A percentile compares a stretch with the other conserved stretches of the same genome.
Conservation (phyloP, 2,888 invertebrate species). For the Colostygia pectinataria region DNA sequence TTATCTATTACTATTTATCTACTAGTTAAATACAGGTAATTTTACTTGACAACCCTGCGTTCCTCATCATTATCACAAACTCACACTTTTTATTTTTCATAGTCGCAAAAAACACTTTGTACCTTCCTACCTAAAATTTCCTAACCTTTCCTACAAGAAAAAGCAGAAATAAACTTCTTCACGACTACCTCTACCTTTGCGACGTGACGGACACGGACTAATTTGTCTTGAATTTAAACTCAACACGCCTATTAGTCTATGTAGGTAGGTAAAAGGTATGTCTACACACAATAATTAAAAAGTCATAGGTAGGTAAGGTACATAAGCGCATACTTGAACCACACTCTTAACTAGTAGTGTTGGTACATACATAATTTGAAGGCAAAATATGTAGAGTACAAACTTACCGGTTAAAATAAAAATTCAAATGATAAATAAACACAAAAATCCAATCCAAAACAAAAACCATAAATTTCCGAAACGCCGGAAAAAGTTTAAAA, state of each 20-base stretch:
- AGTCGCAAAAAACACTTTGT: too few relatives aligned
- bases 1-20: too few relatives aligned
- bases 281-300: too few relatives aligned
- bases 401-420: constrained; percentile 35
- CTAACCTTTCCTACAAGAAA: constrained; percentile 12
- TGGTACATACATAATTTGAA: neutral
- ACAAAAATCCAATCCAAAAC: constrained; percentile 29
- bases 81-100: too few relatives aligned
- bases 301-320: neutral
- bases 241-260: too few relatives aligned
- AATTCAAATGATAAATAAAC: constrained; percentile 23
- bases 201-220: constrained; percentile 43
- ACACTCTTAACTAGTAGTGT: too few relatives aligned
- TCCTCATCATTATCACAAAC: too few relatives aligned
- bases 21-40: too few relatives aligned
- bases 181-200: constrained; percentile 35
- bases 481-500: constrained; percentile 27
- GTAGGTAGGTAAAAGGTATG: too few relatives aligned
- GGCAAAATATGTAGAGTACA: neutral
- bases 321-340: too few relatives aligned
- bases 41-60: too few relatives aligned
- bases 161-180: constrained; percentile 41
- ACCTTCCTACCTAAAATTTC: neutral
- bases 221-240: constrained; percentile 44
- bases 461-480: constrained; percentile 19